These are phyloP conservation scores for Scleropages formosus DNA, from an alignment of 2,797 vertebrate species.

Conservation along the genomic window DNA sequence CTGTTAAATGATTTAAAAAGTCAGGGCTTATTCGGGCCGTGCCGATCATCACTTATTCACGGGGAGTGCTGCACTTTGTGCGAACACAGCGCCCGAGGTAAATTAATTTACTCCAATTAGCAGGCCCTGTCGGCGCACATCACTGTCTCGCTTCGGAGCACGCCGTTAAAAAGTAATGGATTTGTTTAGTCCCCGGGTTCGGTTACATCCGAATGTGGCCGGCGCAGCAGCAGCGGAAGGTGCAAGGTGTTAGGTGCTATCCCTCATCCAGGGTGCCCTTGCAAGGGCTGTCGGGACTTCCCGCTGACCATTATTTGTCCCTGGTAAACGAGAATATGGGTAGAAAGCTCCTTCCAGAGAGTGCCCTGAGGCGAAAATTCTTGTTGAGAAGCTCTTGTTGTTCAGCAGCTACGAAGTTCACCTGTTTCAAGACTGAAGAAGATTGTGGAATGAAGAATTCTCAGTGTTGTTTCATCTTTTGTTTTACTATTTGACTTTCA, in stretches of 20 bases:
- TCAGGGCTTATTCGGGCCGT: conserved; percentile 66
- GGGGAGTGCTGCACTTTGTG: conserved; percentile 59
- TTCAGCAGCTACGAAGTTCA: too few relatives aligned
- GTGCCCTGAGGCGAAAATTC: too few relatives aligned
- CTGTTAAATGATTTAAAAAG: conserved; percentile 84
- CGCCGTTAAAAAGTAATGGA: conserved; percentile 63
- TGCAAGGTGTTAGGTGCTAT: not conserved
- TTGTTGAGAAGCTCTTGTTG: too few relatives aligned
- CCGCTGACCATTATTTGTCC: not conserved
- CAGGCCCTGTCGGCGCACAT: conserved; percentile 69
- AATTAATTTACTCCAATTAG: conserved; percentile 81
- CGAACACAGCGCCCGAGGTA: conserved; percentile 70
- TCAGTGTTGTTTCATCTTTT: too few relatives aligned
- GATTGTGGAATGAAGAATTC: too few relatives aligned
- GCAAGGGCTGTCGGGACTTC: not conserved
- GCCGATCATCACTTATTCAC: conserved; percentile 79
- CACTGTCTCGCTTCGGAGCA: conserved; percentile 58
- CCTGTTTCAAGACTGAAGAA: too few relatives aligned
- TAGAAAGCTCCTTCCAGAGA: too few relatives aligned
- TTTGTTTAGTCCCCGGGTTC: conserved; percentile 63
- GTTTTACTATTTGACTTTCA: too few relatives aligned
- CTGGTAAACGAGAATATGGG: not conserved
- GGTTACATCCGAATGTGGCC: conserved; percentile 59
- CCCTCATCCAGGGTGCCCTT: not conserved
- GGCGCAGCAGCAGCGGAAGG: conserved; percentile 19